These are phyloP conservation scores for Formicarius rufipectus DNA, from an alignment of 2,113 vertebrate species.

Conservation along the genomic window DNA sequence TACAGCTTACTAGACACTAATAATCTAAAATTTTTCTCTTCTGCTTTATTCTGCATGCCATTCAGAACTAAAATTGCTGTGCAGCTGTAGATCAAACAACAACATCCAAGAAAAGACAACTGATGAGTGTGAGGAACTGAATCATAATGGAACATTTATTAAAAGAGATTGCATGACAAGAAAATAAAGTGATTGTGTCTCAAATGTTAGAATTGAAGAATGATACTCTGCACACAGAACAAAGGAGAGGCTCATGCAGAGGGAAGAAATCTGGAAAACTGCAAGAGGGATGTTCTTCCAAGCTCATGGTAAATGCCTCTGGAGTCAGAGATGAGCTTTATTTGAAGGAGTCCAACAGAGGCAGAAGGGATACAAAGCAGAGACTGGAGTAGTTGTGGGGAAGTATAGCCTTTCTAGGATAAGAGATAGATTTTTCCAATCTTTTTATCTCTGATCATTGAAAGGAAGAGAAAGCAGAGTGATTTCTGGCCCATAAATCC, in stretches of 20 bases:
- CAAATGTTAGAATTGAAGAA: background rate
- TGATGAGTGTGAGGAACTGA: background rate
- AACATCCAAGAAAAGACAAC: background rate
- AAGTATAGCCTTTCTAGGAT: background rate
- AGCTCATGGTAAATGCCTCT: background rate
- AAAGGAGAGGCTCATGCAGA: no score
- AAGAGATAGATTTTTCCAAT: background rate
- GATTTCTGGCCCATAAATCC: background rate
- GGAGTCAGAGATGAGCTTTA: background rate
- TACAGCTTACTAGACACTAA: background rate
- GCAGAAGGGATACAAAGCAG: background rate
- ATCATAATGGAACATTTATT: background rate
- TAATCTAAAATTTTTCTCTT: background rate
- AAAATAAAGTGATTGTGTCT: background rate
- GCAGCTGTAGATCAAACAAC: background rate
- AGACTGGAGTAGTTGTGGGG: background rate
- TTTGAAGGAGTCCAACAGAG: background rate
- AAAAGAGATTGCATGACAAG: background rate
- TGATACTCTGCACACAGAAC: no score
- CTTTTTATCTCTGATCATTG: background rate
- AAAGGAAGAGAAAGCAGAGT: background rate
- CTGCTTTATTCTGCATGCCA: background rate
- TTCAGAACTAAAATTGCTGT: background rate
- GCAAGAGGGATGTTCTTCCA: background rate
- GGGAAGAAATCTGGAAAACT: accelerated